Conservation (phyloP, 2,888 invertebrate genomes). For the Furcula furcula region DNA sequence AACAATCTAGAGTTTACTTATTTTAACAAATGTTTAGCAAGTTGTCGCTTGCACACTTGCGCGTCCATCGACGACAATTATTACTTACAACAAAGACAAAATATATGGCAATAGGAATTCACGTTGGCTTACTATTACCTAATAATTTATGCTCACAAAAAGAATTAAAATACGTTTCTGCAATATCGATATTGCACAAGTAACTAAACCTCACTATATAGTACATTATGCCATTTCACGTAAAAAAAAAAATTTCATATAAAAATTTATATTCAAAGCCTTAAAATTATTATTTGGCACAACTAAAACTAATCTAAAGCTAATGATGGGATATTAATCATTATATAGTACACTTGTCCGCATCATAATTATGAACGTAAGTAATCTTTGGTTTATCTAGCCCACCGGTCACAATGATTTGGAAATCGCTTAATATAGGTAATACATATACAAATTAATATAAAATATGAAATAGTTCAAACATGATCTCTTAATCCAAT, state of each 20-base stretch:
- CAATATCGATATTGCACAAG: conserved; percentile 61
- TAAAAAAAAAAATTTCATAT: conserved; percentile 58
- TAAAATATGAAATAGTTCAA: conserved; percentile 62
- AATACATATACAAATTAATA: conserved; percentile 48
- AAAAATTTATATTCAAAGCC: conserved; percentile 50
- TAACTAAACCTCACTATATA: conserved; percentile 53
- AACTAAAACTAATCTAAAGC: conserved; percentile 47
- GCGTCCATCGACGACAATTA: conserved; percentile 17
- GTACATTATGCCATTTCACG: conserved; percentile 65
- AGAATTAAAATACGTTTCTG: conserved; percentile 59
- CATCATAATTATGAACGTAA: conserved; percentile 53
- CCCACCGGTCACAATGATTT: conserved; percentile 69
- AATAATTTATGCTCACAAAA: conserved; percentile 36
- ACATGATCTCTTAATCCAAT: conserved; percentile 48
- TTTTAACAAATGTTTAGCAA: conserved; percentile 63
- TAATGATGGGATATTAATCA: conserved; percentile 58
- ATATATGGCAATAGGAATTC: conserved; percentile 78
- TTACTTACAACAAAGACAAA: conserved; percentile 63
- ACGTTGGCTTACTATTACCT: conserved; percentile 58
- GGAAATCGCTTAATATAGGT: conserved; percentile 46
- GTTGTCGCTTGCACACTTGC: conserved; percentile 17
- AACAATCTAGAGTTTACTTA: conserved; percentile 77
- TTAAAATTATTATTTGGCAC: conserved; percentile 69
- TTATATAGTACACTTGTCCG: conserved; percentile 70
- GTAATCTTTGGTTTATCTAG: conserved; percentile 79